phyloP scores from a whole-genome alignment of 2,797 vertebrate species.

The Xenopus petersii region DNA sequence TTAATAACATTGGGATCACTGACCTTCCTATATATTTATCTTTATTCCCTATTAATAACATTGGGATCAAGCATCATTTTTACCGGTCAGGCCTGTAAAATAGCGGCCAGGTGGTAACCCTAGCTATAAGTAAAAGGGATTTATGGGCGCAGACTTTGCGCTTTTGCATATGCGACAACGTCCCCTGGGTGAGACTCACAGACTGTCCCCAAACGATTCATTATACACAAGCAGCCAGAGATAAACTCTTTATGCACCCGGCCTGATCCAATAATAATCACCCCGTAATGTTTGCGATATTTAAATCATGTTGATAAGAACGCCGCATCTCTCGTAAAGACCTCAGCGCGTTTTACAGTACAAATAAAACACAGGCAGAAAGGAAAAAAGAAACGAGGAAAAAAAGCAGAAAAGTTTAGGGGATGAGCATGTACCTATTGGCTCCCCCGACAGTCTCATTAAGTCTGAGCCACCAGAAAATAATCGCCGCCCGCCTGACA shows the following conservation, averaged over 20 bases:
- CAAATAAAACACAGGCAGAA: slow-evolving; percentile 65
- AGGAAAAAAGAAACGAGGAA: background rate
- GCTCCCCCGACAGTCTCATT: slow-evolving; percentile 66
- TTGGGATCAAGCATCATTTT: too few relatives aligned
- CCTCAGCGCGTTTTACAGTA: slow-evolving; percentile 70
- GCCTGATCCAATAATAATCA: slow-evolving; percentile 76
- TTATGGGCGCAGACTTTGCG: slow-evolving; percentile 67
- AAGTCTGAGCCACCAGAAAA: slow-evolving; percentile 68
- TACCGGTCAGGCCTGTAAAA: too few relatives aligned
- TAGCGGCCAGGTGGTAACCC: too few relatives aligned
- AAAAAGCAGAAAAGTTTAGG: slow-evolving; percentile 65
- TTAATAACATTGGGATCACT: too few relatives aligned
- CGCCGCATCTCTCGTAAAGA: slow-evolving; percentile 73
- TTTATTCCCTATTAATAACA: too few relatives aligned
- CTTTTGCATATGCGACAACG: slow-evolving; percentile 54
- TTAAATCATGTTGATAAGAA: slow-evolving; percentile 81
- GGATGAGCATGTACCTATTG: slow-evolving; percentile 67
- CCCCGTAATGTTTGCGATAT: slow-evolving; percentile 70
- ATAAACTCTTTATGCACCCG: slow-evolving; percentile 63
- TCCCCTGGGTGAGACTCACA: slow-evolving; percentile 62
- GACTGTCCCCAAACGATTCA: slow-evolving; percentile 67
- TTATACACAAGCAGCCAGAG: slow-evolving; percentile 60
- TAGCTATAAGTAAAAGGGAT: slow-evolving; percentile 60
- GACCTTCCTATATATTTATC: too few relatives aligned
- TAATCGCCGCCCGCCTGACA: slow-evolving; percentile 64